phyloP scores from a whole-genome alignment of 2,797 vertebrate species.

The Oreochromis grahami region DNA sequence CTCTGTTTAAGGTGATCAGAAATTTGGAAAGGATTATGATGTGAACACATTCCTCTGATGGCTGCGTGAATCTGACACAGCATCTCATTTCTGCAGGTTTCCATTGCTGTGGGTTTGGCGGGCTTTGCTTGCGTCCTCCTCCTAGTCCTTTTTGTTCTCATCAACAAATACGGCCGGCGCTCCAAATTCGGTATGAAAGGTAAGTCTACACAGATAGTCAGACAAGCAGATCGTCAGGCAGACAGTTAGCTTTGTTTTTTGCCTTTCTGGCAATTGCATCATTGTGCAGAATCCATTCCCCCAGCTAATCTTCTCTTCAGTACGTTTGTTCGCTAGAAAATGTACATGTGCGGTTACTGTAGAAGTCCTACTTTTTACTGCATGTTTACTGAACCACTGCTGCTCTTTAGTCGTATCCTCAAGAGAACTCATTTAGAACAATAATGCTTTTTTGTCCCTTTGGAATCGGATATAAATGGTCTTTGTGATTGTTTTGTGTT shows the following conservation, averaged over 20 bases:
- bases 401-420: neutral
- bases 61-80: constrained; percentile 16
- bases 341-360: constrained; percentile 4
- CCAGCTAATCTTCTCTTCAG: constrained; percentile 14
- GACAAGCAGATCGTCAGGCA: neutral
- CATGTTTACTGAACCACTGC: neutral
- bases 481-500: neutral
- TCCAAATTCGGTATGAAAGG: constrained; percentile 99
- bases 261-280: constrained; percentile 47
- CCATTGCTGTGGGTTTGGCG: constrained; percentile 92
- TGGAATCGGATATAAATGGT: neutral
- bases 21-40: constrained; percentile 2
- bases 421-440: neutral
- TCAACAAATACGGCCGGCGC: constrained; percentile 97
- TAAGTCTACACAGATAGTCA: constrained; percentile 64
- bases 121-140: constrained; percentile 94
- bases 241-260: constrained; percentile 20
- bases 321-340: constrained; percentile 28
- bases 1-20: constrained; percentile 12
- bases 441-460: neutral
- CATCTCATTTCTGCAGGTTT: constrained; percentile 78
- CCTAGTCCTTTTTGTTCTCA: constrained; percentile 94
- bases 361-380: neutral
- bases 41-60: neutral
- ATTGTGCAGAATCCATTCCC: constrained; percentile 4